Evolutionary conservation across 2,113 vertebrate genomes (phyloP).

Genomic region (Protobothrops mucrosquamatus): DNA sequence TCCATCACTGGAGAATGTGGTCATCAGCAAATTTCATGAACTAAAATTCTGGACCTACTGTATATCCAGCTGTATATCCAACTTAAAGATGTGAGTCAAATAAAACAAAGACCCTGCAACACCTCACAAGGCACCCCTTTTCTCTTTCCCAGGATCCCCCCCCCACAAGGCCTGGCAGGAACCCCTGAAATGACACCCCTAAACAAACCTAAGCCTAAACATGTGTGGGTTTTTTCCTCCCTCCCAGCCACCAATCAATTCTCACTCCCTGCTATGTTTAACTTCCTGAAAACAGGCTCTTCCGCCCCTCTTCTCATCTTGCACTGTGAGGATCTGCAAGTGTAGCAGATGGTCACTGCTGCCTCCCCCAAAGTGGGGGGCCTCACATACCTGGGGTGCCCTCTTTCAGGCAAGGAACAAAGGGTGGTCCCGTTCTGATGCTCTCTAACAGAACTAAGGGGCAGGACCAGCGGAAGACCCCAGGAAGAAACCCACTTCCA

Average conservation of each 20-base stretch:
- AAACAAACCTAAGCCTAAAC: not conserved
- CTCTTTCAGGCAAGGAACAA: not conserved
- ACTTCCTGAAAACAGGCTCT: not conserved
- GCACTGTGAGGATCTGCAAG: not conserved
- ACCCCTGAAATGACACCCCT: not conserved
- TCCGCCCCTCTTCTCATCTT: not conserved
- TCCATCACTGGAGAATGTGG: not conserved
- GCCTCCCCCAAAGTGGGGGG: not conserved
- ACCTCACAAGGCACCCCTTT: not conserved
- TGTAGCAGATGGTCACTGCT: not conserved
- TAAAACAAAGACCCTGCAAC: not conserved
- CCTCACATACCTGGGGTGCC: not conserved
- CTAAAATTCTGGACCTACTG: not conserved
- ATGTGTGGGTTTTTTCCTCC: no score
- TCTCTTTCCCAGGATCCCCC: not conserved
- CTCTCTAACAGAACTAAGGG: not conserved
- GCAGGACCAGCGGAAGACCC: slow-evolving; percentile 21
- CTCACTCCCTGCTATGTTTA: not conserved
- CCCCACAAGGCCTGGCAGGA: not conserved
- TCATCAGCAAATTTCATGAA: not conserved
- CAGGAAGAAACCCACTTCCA: slow-evolving; percentile 27
- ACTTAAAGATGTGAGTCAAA: not conserved
- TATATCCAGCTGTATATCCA: not conserved
- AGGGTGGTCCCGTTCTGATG: not conserved
- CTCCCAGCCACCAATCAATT: not conserved